Base-by-base conservation (phyloP, 2,888 invertebrate species). In the Eremobia ochroleuca region DNA sequence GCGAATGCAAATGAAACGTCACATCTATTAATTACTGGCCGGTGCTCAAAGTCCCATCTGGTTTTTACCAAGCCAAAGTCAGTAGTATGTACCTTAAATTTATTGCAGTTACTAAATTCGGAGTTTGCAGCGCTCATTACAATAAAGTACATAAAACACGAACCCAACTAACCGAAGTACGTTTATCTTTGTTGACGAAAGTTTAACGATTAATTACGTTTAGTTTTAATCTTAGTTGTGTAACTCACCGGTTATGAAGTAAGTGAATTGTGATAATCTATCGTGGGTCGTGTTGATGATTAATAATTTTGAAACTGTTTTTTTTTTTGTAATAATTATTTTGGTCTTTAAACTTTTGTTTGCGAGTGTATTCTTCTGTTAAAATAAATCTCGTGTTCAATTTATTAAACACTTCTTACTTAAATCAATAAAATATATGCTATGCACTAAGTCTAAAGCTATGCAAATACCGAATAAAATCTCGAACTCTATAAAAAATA, bases 61-160 rank as follows among this genome's bases (percentile, higher is more conserved):
- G 58, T 80, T 81, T 79, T 80, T 73, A 68, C 61, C 49, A 31
- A 69, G 43, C 52, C 4, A 70, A 70, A 82, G 34, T 73, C 37
- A 40, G 75, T 64, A 37, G 52, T n/a, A n/a, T n/a, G n/a, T 67
- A 82, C 64, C 67, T 67, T n/a, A 49, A 82, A 85, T 85, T 85
- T 83, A 85, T 85, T 79, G 84, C 84, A 83, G 73, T 83, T 74
- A 73, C 77, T 46, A 68, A 79, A 86, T 83, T 74, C 55, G 18
- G 65, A 76, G 75, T 76, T 86, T 71, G 65, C 83, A 76, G 55
- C 74, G 37, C 69, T 76, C 79, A 79, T 85, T 86, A 79, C 73
- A 86, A 75, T 75, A 62, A 85, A 85, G 76, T 86, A 83, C 78
- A 86, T 84, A 86, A 85, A 85, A 86, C 87, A 83, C 79, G 65